Conservation (phyloP, 1,140 invertebrate genomes). For the Anastatus disparis region DNA sequence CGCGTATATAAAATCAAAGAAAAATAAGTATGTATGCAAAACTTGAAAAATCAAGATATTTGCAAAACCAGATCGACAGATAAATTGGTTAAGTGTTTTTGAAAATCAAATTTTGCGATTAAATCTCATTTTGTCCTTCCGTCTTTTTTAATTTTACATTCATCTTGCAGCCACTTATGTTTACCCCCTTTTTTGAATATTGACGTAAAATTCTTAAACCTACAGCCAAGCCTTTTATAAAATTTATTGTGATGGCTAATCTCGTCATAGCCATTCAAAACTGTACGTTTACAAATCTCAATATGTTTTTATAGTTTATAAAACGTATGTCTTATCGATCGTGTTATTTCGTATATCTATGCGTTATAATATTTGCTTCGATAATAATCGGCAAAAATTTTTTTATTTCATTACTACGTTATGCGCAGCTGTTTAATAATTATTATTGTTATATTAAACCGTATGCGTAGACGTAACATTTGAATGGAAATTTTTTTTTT, state of each 20-base stretch:
- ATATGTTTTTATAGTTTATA: too few species aligned
- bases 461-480: too few species aligned
- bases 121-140: neutral
- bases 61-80: neutral
- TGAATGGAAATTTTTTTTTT: too few species aligned
- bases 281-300: too few species aligned
- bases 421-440: conserved; percentile 23
- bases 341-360: neutral
- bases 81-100: neutral
- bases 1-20: neutral
- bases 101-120: neutral
- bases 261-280: neutral
- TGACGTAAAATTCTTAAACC: too few species aligned
- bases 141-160: neutral
- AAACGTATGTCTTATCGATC: conserved; percentile 21
- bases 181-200: too few species aligned
- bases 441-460: neutral
- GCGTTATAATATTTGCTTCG: conserved; percentile 28
- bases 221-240: too few species aligned
- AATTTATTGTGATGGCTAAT: neutral
- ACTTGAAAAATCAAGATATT: conserved; percentile 26
- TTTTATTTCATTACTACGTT: too few species aligned
- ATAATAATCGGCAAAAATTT: conserved; percentile 21
- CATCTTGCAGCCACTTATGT: neutral
- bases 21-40: neutral